These are phyloP conservation scores for Lota lota DNA, from an alignment of 2,113 vertebrate genomes.

Conservation along the genomic window DNA sequence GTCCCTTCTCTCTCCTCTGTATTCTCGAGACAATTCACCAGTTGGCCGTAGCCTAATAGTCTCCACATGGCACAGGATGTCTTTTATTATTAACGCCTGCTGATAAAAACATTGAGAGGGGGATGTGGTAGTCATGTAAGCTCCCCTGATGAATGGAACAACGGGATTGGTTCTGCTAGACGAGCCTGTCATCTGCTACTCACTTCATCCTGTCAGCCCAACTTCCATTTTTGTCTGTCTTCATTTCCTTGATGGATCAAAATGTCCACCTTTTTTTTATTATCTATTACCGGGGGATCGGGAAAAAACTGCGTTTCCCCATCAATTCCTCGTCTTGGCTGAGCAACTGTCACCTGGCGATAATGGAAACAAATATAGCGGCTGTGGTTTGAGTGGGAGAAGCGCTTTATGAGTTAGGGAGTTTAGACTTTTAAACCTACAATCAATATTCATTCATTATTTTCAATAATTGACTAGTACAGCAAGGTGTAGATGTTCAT, in stretches of 20 bases:
- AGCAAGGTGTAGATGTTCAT: too few relatives aligned
- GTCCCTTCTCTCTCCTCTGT: too few relatives aligned
- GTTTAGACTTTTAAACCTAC: too few relatives aligned
- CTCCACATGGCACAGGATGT: background rate
- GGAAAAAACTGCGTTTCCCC: slow-evolving; percentile 50
- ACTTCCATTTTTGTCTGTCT: slow-evolving; percentile 58
- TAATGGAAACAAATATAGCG: slow-evolving; percentile 72
- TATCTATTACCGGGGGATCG: slow-evolving; percentile 35
- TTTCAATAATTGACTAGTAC: too few relatives aligned
- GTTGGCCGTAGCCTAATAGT: background rate
- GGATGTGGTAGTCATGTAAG: background rate
- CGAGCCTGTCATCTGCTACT: slow-evolving; percentile 42
- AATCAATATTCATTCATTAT: too few relatives aligned
- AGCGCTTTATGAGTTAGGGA: slow-evolving; percentile 2
- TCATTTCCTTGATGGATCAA: slow-evolving; percentile 55
- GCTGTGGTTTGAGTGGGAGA: slow-evolving; percentile 41
- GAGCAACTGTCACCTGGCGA: slow-evolving; percentile 63
- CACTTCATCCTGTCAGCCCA: slow-evolving; percentile 41
- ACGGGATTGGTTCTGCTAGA: slow-evolving; percentile 49
- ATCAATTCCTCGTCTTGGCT: slow-evolving; percentile 56
- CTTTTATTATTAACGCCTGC: slow-evolving; percentile 19
- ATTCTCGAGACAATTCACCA: too few relatives aligned
- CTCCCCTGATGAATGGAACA: slow-evolving; percentile 8
- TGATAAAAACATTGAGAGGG: slow-evolving; percentile 2
- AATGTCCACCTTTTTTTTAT: slow-evolving; percentile 36